Evolutionary conservation across 2,113 vertebrate genomes (phyloP), one percentile per base, ranked within the genome.

Genomic region (Seriola rivoliana): DNA sequence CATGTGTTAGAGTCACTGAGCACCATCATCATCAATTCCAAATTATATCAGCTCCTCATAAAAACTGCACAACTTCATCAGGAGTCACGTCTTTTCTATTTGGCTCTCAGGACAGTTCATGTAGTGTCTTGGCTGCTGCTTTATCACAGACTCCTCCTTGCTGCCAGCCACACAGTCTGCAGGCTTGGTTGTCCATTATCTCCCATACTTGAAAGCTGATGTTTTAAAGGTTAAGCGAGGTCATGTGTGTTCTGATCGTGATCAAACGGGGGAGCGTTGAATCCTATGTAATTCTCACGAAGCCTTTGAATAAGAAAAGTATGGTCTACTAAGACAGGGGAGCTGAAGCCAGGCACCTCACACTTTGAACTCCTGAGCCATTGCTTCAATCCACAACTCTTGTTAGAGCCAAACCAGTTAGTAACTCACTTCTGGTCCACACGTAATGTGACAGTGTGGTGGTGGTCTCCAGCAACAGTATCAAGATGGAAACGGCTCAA

Each of bases 331-430:
- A 77, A 67, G 38, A 19, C 4, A 10, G 10, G 8, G 40, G 42
- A 16, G 29, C 72, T 83, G 36, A 78, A 58, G 29, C 3, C 44
- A 67, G 72, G 68, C 68, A 65, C 67, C 58, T 64, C 21, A 55
- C 58, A 59, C 70, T 84, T 88, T 84, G 84, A 94, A 93, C 86
- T 82, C 82, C 76, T 68, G 68, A 84, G 74, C 67, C 57, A 3
- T 1, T 11, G 60, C 46, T 71, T 62, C 66, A 34, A 60, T 64
- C 48, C 48, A 19, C 16, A 78, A 29, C 69, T 67, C 36, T 23
- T 21, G 62, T 59, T 44, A 2, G 25, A 78, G 64, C 44, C 13
- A 8, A 57, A 48, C 19, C 29, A 46, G 58, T 79, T 13, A 23
- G 52, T 58, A 29, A 36, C 34, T 60, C 65, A 17, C 34, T 65